A percentile compares a stretch with the other conserved stretches of the same genome.
Conservation (phyloP, 2,113 vertebrate species). For the Cisticola juncidis region DNA sequence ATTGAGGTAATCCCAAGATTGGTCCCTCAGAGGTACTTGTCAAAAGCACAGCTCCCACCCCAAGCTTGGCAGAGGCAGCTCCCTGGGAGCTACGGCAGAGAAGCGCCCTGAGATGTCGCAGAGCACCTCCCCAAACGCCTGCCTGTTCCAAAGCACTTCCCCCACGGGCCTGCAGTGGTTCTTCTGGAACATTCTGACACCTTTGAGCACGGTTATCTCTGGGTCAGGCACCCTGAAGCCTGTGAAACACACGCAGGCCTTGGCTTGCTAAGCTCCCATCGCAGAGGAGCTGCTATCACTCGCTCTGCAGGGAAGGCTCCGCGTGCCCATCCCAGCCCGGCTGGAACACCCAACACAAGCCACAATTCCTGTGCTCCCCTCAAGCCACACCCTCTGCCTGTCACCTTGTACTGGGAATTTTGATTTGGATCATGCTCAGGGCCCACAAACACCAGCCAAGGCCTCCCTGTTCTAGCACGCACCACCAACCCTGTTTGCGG, state of each 20-base stretch:
- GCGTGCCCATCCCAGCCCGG: background rate
- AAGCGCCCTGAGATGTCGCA: background rate
- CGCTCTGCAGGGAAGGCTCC: background rate
- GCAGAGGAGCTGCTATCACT: background rate
- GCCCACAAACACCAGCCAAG: background rate
- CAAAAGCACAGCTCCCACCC: background rate
- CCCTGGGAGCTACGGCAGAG: rapidly evolving
- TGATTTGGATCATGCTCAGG: background rate
- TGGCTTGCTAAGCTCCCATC: background rate
- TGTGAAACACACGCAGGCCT: background rate
- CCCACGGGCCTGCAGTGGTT: background rate
- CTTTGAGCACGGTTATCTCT: background rate
- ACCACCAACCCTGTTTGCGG: background rate
- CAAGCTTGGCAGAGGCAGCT: background rate
- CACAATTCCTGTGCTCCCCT: background rate
- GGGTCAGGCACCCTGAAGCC: background rate
- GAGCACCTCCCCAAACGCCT: background rate
- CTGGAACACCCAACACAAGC: background rate
- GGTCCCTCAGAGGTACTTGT: background rate
- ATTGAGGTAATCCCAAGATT: background rate
- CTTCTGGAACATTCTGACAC: conserved; percentile 25
- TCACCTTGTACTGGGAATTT: background rate
- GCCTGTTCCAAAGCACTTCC: background rate
- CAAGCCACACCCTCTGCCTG: background rate
- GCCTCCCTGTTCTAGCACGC: background rate